Evolutionary conservation across 2,888 invertebrate species (phyloP).

Genomic region (Sarcophaga rosellei): DNA sequence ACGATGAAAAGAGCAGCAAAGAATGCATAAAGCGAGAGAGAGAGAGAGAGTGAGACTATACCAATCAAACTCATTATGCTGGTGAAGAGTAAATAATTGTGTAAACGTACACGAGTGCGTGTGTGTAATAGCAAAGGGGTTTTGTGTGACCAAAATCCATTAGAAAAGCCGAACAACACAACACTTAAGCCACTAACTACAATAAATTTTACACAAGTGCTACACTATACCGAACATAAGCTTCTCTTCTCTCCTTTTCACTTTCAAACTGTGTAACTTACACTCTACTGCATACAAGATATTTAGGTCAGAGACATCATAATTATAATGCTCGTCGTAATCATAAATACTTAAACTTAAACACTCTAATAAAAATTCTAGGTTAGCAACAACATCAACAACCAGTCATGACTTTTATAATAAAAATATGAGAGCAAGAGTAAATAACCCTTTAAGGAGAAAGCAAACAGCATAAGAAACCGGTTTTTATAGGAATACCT

Average conservation of each 20-base stretch:
- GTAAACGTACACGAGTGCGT: not conserved
- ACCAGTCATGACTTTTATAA: not conserved
- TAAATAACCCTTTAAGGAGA: not conserved
- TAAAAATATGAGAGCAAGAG: not conserved
- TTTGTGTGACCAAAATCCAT: constrained; percentile 13
- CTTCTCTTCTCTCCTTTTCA: not conserved
- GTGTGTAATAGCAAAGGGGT: not conserved
- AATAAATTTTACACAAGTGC: constrained; percentile 49
- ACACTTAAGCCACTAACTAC: constrained; percentile 49
- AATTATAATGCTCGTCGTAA: constrained; percentile 58
- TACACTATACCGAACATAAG: not conserved
- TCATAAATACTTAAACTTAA: constrained; percentile 59
- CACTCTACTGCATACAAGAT: not conserved
- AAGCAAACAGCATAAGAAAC: constrained; percentile 3
- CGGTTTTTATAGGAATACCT: constrained; percentile 6
- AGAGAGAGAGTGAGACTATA: not conserved
- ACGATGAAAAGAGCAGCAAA: too few species aligned
- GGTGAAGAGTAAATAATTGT: not conserved
- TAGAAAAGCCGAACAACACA: constrained; percentile 17
- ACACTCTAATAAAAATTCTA: constrained; percentile 34
- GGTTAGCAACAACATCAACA: not conserved
- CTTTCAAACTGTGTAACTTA: not conserved
- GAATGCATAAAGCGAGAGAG: not conserved
- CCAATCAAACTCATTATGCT: constrained; percentile 48
- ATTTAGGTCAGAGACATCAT: constrained; percentile 74